A percentile compares a stretch with the other conserved stretches of the same genome.
phyloP scores from a whole-genome alignment of 23 tunicate genomes.

The Diplosoma virens region DNA sequence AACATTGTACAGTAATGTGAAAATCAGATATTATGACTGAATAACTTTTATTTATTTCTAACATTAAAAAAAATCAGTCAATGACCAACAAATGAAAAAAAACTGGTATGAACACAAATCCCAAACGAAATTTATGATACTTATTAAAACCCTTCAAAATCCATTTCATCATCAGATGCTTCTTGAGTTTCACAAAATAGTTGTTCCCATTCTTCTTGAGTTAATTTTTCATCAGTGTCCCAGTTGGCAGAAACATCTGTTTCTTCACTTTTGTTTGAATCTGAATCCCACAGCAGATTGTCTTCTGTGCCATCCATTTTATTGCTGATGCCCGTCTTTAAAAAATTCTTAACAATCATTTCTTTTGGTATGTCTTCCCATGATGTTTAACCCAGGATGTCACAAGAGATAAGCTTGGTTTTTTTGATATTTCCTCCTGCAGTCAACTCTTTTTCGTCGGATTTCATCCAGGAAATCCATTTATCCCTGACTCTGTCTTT shows the following conservation, averaged over 20 bases:
- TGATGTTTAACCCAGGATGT: neutral
- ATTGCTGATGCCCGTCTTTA: neutral
- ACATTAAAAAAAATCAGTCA: too few relatives aligned
- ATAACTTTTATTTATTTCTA: too few relatives aligned
- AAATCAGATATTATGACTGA: too few relatives aligned
- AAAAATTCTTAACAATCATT: neutral
- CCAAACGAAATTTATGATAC: neutral
- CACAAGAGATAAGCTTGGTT: neutral
- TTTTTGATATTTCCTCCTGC: neutral
- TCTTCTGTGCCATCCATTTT: neutral
- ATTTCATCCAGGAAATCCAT: neutral
- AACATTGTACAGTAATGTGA: too few relatives aligned
- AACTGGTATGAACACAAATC: neutral
- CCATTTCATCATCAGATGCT: too few relatives aligned
- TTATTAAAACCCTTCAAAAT: neutral
- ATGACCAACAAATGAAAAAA: too few relatives aligned
- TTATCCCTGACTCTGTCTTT: slow-evolving; percentile 1
- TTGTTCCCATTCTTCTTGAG: neutral
- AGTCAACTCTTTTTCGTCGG: neutral
- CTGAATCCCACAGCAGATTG: neutral
- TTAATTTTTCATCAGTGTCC: neutral
- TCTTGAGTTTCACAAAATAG: neutral
- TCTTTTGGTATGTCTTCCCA: neutral
- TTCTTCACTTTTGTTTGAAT: neutral
- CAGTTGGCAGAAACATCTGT: neutral